These are phyloP conservation scores for Charanyca ferruginea DNA, from an alignment of 2,888 invertebrate genomes.

Conservation along the genomic window DNA sequence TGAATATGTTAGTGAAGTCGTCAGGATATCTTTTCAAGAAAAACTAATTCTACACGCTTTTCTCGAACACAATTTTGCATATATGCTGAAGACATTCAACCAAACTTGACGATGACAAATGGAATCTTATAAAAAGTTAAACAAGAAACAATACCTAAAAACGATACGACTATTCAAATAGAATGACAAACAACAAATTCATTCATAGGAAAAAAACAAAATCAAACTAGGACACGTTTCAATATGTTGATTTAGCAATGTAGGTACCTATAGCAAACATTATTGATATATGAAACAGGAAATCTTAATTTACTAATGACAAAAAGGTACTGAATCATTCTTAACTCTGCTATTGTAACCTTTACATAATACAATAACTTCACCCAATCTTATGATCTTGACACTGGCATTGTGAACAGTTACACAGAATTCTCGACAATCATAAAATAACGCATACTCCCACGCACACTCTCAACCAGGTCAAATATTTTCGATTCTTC, in stretches of 20 bases:
- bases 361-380: constrained; percentile 14
- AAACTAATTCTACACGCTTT: too few species aligned
- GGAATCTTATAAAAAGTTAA: background rate
- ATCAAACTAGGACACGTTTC: too few species aligned
- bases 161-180: background rate
- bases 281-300: background rate
- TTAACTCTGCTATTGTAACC: background rate
- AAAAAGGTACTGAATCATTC: background rate
- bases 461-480: constrained; percentile 39
- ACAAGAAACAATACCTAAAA: background rate
- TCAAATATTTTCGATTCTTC: constrained; percentile 37
- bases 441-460: constrained; percentile 32
- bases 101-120: background rate
- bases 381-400: constrained; percentile 29
- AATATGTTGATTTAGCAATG: too few species aligned
- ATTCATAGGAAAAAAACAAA: too few species aligned
- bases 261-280: too few species aligned
- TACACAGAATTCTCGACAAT: constrained; percentile 24
- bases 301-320: background rate
- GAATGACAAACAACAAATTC: too few species aligned
- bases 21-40: background rate
- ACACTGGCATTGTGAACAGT: constrained; percentile 45
- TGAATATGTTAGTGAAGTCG: background rate
- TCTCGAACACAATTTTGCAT: background rate
- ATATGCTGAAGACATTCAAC: background rate